These are phyloP conservation scores for Mastomys coucha DNA, from an alignment of 2,113 vertebrate genomes.

Conservation along the genomic window DNA sequence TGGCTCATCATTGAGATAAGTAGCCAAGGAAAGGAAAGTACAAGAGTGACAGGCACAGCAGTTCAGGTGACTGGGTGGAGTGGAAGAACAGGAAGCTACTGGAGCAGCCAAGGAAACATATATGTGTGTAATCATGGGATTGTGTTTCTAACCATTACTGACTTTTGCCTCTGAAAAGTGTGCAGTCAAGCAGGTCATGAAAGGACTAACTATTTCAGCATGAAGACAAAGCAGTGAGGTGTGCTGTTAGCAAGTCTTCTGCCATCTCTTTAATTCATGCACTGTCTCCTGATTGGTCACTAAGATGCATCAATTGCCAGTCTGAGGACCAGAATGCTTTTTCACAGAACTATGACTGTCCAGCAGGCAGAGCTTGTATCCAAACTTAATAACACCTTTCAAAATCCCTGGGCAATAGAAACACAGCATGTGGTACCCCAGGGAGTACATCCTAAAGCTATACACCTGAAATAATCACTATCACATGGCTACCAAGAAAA, in stretches of 20 bases:
- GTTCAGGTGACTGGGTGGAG: background rate
- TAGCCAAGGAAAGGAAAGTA: background rate
- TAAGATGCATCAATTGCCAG: slow-evolving; percentile 93
- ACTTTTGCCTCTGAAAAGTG: slow-evolving; percentile 77
- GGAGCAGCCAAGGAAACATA: slow-evolving; percentile 31
- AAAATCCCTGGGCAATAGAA: slow-evolving; percentile 96
- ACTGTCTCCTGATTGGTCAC: slow-evolving; percentile 96
- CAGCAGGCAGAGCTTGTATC: slow-evolving; percentile 89
- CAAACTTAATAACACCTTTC: slow-evolving; percentile 92
- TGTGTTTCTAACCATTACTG: slow-evolving; percentile 59
- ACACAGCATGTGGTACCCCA: slow-evolving; percentile 95
- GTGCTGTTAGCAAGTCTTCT: slow-evolving; percentile 92
- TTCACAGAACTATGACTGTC: slow-evolving; percentile 92
- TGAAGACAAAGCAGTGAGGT: slow-evolving; percentile 97
- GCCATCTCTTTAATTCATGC: too few species aligned
- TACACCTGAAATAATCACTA: slow-evolving; percentile 93
- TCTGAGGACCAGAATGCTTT: slow-evolving; percentile 94
- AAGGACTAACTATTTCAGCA: slow-evolving; percentile 81
- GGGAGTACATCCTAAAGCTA: slow-evolving; percentile 95
- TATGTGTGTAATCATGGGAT: slow-evolving; percentile 69
- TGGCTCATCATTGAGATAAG: background rate
- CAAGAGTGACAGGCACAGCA: background rate
- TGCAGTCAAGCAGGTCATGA: slow-evolving; percentile 68
- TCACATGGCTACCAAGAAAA: slow-evolving; percentile 91
- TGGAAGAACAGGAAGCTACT: background rate